phyloP scores from a whole-genome alignment of 2,888 invertebrate species.

The Mesochorus sp. region DNA sequence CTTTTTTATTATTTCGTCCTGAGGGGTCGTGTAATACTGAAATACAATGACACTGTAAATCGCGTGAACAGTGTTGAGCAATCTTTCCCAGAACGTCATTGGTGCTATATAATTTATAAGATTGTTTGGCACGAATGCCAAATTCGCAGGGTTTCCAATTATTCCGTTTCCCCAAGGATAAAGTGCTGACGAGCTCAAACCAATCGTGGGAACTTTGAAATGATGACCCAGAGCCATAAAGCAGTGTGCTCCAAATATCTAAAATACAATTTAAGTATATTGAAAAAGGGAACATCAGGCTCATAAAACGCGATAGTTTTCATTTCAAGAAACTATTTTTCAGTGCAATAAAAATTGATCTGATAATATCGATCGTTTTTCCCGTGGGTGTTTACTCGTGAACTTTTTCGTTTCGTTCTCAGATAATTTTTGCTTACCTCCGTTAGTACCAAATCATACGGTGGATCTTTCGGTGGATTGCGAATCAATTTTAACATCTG shows the following conservation, averaged over 20 bases:
- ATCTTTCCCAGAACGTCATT: conserved; percentile 72
- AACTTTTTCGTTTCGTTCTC: background rate
- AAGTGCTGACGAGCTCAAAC: conserved; percentile 66
- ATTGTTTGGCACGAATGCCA: conserved; percentile 70
- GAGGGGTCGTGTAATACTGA: conserved; percentile 61
- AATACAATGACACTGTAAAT: conserved; percentile 62
- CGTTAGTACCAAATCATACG: conserved; percentile 72
- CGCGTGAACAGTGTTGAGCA: conserved; percentile 67
- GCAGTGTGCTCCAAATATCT: conserved; percentile 74
- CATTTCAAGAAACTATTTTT: background rate
- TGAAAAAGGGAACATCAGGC: background rate
- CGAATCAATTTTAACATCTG: conserved; percentile 65
- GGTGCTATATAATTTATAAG: conserved; percentile 55
- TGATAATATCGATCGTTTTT: background rate
- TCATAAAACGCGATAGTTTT: background rate
- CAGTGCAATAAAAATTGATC: background rate
- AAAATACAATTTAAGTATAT: conserved; percentile 20
- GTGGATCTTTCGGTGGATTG: conserved; percentile 73
- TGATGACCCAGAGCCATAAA: conserved; percentile 71
- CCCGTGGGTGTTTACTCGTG: background rate
- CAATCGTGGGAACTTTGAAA: conserved; percentile 72
- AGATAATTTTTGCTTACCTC: conserved; percentile 63
- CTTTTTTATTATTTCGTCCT: conserved; percentile 66
- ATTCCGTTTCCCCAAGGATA: conserved; percentile 73
- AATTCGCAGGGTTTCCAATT: conserved; percentile 72